Conservation (phyloP, 1,140 invertebrate genomes). For the Philopotamus ludificatus region DNA sequence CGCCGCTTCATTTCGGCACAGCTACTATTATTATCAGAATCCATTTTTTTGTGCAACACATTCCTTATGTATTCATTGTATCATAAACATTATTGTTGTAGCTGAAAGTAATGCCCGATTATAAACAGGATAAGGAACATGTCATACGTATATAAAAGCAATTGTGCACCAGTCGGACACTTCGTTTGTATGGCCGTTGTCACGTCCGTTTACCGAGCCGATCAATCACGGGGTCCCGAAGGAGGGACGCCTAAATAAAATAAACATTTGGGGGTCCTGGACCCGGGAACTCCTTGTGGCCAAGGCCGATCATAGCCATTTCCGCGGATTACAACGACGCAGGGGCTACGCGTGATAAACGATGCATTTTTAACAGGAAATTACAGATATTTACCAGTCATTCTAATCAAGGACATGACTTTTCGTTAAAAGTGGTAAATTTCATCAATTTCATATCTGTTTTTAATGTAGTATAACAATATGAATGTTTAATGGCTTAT, state of each 20-base stretch:
- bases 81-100: slow-evolving; percentile 24
- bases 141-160: slow-evolving; percentile 21
- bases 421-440: no score
- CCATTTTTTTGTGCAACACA: slow-evolving; percentile 5
- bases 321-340: no score
- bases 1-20: slow-evolving; percentile 9
- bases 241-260: slow-evolving; percentile 35
- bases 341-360: slow-evolving; percentile 4
- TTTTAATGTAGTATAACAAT: no score
- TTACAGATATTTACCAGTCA: no score
- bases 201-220: slow-evolving; percentile 34
- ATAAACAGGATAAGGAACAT: slow-evolving; percentile 40
- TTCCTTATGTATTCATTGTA: slow-evolving; percentile 33
- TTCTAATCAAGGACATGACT: no score
- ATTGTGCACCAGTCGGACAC: slow-evolving; percentile 29
- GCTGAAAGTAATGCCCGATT: slow-evolving; percentile 36
- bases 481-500: no score
- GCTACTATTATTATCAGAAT: no score
- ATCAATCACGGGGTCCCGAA: slow-evolving; percentile 36
- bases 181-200: slow-evolving; percentile 34
- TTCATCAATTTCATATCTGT: no score
- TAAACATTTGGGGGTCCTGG: slow-evolving; percentile 32
- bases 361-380: neutral
- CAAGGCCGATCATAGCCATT: no score
- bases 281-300: neutral